These are phyloP conservation scores for Psylliodes chrysocephalus DNA, from an alignment of 2,888 invertebrate species.

Conservation along the genomic window DNA sequence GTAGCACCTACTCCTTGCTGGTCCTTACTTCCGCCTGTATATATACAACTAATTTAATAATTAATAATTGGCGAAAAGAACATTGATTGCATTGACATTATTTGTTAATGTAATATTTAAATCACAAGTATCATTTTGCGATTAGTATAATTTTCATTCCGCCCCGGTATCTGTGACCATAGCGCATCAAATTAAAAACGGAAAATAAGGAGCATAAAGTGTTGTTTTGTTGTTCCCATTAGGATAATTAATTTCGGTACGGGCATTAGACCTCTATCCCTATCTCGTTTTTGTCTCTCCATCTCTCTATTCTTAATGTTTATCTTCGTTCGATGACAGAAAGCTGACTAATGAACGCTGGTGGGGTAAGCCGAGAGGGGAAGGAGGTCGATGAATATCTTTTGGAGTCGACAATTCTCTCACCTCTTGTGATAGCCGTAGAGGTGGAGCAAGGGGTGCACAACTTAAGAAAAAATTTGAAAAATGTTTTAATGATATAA, in stretches of 20 bases:
- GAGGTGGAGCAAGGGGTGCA: neutral
- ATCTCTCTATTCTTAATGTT: slow-evolving; percentile 14
- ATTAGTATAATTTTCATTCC: neutral
- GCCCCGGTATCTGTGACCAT: neutral
- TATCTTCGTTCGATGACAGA: slow-evolving; percentile 34
- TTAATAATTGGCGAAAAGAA: no score
- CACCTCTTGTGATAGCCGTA: slow-evolving; percentile 22
- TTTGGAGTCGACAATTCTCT: slow-evolving; percentile 29
- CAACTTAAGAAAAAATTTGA: no score
- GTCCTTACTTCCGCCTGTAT: no score
- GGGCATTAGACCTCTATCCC: slow-evolving; percentile 12
- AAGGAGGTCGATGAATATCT: slow-evolving; percentile 19
- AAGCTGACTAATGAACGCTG: slow-evolving; percentile 41
- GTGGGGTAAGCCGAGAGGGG: slow-evolving; percentile 27
- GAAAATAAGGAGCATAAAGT: slow-evolving; percentile 38
- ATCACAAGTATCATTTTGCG: no score
- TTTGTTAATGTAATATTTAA: no score
- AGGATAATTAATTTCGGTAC: slow-evolving; percentile 44
- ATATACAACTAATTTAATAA: no score
- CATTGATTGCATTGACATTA: no score
- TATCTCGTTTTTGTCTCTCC: neutral
- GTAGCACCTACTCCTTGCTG: no score
- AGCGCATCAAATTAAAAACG: slow-evolving; percentile 35
- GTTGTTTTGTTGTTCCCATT: slow-evolving; percentile 42
- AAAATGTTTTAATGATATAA: no score